Percentiles rank a stretch among this genome's conserved stretches.
These are phyloP conservation scores for Galeruca laticollis DNA, from an alignment of 2,888 invertebrate species.

Conservation along the genomic window DNA sequence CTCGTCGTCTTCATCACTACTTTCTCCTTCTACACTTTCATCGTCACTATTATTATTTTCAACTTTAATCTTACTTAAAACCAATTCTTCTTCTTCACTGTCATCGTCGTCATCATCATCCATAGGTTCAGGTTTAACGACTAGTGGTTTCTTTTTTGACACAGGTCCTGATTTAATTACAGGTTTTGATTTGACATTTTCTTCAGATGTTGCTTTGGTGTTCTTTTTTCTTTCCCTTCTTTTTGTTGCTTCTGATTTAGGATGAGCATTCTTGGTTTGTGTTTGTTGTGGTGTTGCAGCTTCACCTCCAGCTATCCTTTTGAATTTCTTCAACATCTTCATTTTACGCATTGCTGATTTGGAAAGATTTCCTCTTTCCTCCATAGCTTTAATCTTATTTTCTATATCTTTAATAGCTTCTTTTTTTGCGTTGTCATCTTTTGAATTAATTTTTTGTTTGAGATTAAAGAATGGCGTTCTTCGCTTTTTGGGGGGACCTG, in stretches of 20 bases:
- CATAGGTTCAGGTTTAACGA: slow-evolving; percentile 6
- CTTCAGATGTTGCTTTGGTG: neutral
- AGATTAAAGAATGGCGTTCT: slow-evolving; percentile 2
- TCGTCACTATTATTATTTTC: slow-evolving; percentile 3
- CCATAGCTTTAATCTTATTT: slow-evolving; percentile 28
- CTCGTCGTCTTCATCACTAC: slow-evolving; percentile 8
- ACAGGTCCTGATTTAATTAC: neutral
- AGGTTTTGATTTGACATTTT: slow-evolving; percentile 1
- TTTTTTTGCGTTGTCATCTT: slow-evolving; percentile 8
- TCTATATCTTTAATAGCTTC: slow-evolving; percentile 26
- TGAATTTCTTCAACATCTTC: slow-evolving; percentile 29
- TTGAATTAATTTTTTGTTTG: slow-evolving; percentile 19
- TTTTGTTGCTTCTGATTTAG: slow-evolving; percentile 20
- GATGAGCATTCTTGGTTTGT: neutral
- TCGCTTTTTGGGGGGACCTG: neutral
- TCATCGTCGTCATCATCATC: slow-evolving; percentile 14
- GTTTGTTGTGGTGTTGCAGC: neutral
- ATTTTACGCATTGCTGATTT: slow-evolving; percentile 35
- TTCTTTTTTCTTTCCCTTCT: slow-evolving; percentile 16
- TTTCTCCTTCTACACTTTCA: slow-evolving; percentile 17
- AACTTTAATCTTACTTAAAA: neutral
- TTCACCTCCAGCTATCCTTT: slow-evolving; percentile 29
- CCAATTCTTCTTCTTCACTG: neutral
- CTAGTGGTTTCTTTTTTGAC: slow-evolving; percentile 1
- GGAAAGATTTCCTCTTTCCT: slow-evolving; percentile 24